These are phyloP conservation scores for Indri indri DNA, from an alignment of 2,113 vertebrate genomes.

Conservation along the genomic window DNA sequence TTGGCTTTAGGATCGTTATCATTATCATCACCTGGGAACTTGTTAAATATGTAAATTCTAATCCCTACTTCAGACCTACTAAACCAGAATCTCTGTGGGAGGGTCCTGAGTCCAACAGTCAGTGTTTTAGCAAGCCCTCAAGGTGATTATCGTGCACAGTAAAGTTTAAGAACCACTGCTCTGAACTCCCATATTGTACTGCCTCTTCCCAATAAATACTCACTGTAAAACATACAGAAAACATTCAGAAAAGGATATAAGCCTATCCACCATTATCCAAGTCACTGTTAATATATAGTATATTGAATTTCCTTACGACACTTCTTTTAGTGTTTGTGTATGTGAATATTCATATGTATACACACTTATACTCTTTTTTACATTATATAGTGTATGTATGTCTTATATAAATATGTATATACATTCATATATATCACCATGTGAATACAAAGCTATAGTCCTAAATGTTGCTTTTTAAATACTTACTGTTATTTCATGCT, in stretches of 20 bases:
- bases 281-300: not conserved
- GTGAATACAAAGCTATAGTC: not conserved
- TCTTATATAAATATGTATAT: not conserved
- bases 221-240: not conserved
- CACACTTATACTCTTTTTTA: not conserved
- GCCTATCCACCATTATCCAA: no score
- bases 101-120: no score
- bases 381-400: not conserved
- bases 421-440: not conserved
- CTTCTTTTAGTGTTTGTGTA: not conserved
- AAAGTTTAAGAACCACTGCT: not conserved
- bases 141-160: not conserved
- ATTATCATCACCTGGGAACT: not conserved
- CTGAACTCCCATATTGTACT: fast-evolving
- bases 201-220: not conserved
- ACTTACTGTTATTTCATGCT: not conserved
- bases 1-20: not conserved
- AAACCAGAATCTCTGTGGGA: not conserved
- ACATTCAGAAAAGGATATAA: not conserved
- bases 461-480: not conserved
- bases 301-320: not conserved
- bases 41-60: not conserved
- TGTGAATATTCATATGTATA: not conserved
- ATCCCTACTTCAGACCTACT: not conserved
- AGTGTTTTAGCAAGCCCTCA: not conserved